phyloP scores from a whole-genome alignment of 2,797 vertebrate species.

The Crocodylus rhombifer region DNA sequence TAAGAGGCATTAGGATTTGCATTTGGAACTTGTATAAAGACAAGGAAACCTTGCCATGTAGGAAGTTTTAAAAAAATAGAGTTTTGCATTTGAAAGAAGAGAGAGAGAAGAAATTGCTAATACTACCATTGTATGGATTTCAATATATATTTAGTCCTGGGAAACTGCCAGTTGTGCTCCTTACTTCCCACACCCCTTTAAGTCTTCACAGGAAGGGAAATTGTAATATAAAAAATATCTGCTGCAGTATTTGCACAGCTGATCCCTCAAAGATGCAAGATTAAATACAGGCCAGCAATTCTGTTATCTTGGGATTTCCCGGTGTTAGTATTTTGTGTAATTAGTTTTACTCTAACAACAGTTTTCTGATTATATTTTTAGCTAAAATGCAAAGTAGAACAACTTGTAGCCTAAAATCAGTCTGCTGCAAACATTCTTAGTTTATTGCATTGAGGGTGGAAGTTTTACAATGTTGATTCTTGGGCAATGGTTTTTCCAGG shows the following conservation, averaged over 20 bases:
- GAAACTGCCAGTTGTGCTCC: constrained; percentile 55
- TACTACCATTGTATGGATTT: background rate
- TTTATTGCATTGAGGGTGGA: background rate
- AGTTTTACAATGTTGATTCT: background rate
- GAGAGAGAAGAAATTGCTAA: background rate
- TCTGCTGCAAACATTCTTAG: background rate
- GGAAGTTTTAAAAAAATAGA: background rate
- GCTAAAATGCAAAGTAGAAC: constrained; percentile 10
- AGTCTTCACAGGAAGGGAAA: constrained; percentile 66
- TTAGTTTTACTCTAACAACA: constrained; percentile 57
- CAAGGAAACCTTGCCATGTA: constrained; percentile 33
- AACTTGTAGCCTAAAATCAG: background rate
- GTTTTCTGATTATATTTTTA: background rate
- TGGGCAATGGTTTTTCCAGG: background rate
- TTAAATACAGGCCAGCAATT: constrained; percentile 56
- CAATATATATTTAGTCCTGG: constrained; percentile 25
- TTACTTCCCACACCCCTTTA: background rate
- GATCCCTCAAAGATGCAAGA: constrained; percentile 54
- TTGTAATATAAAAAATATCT: constrained; percentile 1
- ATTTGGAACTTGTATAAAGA: background rate
- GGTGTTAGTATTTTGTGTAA: constrained; percentile 49
- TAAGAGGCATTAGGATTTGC: constrained; percentile 2
- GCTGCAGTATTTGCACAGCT: constrained; percentile 67
- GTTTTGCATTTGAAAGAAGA: background rate
- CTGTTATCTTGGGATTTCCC: constrained; percentile 50